Conservation (phyloP, 2,888 invertebrate genomes). For the Pachymerium ferrugineum region DNA sequence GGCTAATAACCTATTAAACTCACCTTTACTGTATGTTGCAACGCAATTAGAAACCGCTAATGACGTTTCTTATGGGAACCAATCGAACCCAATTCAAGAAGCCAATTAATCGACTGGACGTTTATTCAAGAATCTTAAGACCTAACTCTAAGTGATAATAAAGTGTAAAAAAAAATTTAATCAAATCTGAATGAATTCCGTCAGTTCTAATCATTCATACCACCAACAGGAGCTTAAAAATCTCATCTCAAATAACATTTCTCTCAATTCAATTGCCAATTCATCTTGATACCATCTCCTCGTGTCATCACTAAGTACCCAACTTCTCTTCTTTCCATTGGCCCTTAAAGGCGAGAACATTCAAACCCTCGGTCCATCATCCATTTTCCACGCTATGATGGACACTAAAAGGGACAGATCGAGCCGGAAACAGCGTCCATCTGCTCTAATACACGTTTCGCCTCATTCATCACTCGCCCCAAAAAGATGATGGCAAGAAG, state of each 20-base stretch:
- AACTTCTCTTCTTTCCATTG: neutral
- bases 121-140: too few relatives aligned
- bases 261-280: constrained; percentile 5
- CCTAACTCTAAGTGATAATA: too few relatives aligned
- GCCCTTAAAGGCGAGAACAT: constrained; percentile 18
- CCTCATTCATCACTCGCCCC: neutral
- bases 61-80: neutral
- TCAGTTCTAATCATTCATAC: too few relatives aligned
- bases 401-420: constrained; percentile 16
- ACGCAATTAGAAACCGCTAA: neutral
- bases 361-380: constrained; percentile 14
- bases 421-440: constrained; percentile 9
- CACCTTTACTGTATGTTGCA: neutral
- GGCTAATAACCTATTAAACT: neutral
- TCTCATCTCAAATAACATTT: neutral
- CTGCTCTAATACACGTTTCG: constrained; percentile 18
- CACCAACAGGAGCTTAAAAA: neutral
- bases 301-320: constrained; percentile 8
- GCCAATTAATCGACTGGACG: too few relatives aligned
- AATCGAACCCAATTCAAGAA: neutral
- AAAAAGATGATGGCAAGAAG: neutral
- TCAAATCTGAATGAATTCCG: too few relatives aligned
- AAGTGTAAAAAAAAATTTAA: too few relatives aligned
- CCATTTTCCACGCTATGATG: constrained; percentile 21
- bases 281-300: neutral